A percentile compares a stretch with the other conserved stretches of the same genome.
phyloP scores from a whole-genome alignment of 2,888 invertebrate genomes.

The Hypercompe scribonia region DNA sequence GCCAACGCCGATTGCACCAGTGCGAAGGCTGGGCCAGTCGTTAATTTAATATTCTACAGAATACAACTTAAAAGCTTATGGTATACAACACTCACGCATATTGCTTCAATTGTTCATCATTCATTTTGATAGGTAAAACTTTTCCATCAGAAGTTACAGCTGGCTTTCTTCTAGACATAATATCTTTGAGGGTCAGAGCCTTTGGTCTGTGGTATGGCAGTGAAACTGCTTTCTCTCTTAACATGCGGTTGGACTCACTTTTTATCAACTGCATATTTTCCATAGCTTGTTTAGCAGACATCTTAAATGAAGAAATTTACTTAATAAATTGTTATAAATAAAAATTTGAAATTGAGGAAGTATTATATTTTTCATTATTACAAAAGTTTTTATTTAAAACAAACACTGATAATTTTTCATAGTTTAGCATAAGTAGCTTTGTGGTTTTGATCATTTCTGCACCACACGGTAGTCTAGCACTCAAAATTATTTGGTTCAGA shows the following conservation, averaged over 20 bases:
- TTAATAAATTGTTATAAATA: too few species aligned
- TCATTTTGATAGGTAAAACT: slow-evolving; percentile 88
- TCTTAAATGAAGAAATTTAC: slow-evolving; percentile 66
- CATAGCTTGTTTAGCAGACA: slow-evolving; percentile 89
- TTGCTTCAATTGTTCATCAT: slow-evolving; percentile 87
- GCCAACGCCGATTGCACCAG: too few species aligned
- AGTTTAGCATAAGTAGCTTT: too few species aligned
- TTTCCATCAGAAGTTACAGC: slow-evolving; percentile 76
- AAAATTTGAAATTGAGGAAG: too few species aligned
- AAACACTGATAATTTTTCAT: too few species aligned
- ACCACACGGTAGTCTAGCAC: too few species aligned
- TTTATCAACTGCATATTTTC: slow-evolving; percentile 91
- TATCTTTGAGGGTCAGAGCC: slow-evolving; percentile 92
- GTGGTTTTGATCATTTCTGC: too few species aligned
- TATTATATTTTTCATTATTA: too few species aligned
- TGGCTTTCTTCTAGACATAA: slow-evolving; percentile 85
- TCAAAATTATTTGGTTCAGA: too few species aligned
- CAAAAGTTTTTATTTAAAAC: too few species aligned
- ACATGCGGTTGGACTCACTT: slow-evolving; percentile 93
- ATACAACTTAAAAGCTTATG: neutral
- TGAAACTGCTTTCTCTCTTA: slow-evolving; percentile 91
- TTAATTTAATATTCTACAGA: neutral
- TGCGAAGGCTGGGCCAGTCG: too few species aligned
- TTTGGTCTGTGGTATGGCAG: slow-evolving; percentile 96
- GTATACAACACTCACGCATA: slow-evolving; percentile 86